Evolutionary conservation across 2,113 vertebrate species (phyloP), one percentile per base, ranked within the genome.

Genomic region (Cervus canadensis): DNA sequence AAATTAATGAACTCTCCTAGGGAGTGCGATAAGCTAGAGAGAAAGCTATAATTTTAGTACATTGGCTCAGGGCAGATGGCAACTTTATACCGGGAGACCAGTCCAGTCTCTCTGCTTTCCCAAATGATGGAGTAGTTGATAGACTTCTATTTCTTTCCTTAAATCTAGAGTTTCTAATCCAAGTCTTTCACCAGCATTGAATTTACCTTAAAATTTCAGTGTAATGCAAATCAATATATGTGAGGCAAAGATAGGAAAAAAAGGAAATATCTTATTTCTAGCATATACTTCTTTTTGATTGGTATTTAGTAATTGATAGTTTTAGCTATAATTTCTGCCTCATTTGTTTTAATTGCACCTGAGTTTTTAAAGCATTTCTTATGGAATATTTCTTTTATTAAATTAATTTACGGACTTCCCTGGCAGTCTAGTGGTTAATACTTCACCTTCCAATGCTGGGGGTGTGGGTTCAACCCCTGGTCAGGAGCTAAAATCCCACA

Each of bases 361-460:
- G 33, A 87, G 56, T 83, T 94, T 88, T 87, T 81, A 96, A 94
- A 96, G 14, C 52, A 89, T 97, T 93, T 94, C 62, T 43, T 45
- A 62, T n/a, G 11, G 26, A 87, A 56, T 16, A 23, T 57, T 89
- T 56, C 88, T 64, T 54, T 59, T 14, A 25, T 76, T 43, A 56
- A 16, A 16, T 52, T 64, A 96, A 95, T 85, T 97, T 60, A 86
- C 56, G 12, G 12, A 43, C 36, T 76, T 76, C 36, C 23, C 71
- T 76, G 6, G 40, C 6, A 43, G 23, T 76, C 36, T 26, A 43
- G 40, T 43, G 40, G 23, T 76, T 76, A 43, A 76, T 76, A 76
- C 71, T 76, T 76, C 71, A 43, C 40, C 71, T 76, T 43, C 23
- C 71, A 26, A 1, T 43, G 40, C 23, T 43, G 6, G 40, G 23